phyloP scores from a whole-genome alignment of 2,888 invertebrate species.

The Griposia aprilina region DNA sequence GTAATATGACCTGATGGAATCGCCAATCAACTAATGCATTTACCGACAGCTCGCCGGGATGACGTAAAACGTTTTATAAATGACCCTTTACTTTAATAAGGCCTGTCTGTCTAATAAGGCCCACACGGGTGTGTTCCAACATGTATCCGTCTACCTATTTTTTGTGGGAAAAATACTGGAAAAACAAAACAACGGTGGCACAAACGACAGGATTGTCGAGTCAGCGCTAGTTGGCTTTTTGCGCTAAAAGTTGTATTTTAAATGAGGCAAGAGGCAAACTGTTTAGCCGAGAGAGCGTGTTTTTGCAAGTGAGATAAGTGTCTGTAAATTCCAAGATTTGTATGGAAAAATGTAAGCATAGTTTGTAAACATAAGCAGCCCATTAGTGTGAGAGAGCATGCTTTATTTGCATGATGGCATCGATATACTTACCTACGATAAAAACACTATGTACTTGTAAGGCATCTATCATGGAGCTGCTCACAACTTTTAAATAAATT shows the following conservation, averaged over 20 bases:
- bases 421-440: neutral
- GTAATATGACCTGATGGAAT: constrained; percentile 62
- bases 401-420: neutral
- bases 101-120: constrained; percentile 42
- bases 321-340: neutral
- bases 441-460: neutral
- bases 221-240: neutral
- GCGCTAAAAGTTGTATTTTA: neutral
- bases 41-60: constrained; percentile 57
- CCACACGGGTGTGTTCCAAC: constrained; percentile 27
- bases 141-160: constrained; percentile 1
- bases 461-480: neutral
- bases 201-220: neutral
- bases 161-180: constrained; percentile 15
- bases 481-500: too few species aligned
- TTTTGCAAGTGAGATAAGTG: constrained; percentile 1
- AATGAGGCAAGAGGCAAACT: neutral
- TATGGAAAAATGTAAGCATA: neutral
- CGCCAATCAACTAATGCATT: constrained; percentile 68
- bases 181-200: neutral
- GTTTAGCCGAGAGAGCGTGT: neutral
- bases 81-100: constrained; percentile 60
- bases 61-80: constrained; percentile 63
- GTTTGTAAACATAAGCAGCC: neutral
- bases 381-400: neutral